Conservation (phyloP, 2,888 invertebrate species). For the Acronicta psi region DNA sequence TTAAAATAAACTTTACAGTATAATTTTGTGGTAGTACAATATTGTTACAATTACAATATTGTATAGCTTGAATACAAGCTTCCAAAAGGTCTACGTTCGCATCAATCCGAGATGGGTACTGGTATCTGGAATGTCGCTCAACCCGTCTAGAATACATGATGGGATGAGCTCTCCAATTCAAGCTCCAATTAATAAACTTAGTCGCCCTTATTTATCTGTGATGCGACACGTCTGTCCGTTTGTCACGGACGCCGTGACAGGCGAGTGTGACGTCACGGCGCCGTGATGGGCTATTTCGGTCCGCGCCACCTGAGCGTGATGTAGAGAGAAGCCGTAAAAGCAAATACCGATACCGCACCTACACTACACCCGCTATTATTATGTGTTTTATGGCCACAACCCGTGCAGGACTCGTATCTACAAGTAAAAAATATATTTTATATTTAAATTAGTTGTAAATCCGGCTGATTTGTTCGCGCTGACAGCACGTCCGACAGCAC, state of each 20-base stretch:
- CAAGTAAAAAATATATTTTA: background rate
- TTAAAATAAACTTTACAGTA: too few relatives aligned
- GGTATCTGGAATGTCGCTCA: too few relatives aligned
- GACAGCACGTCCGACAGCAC: background rate
- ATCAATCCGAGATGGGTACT: too few relatives aligned
- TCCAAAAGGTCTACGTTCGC: too few relatives aligned
- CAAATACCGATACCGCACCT: conserved; percentile 17
- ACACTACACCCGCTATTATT: conserved; percentile 12
- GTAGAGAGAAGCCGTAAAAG: conserved; percentile 29
- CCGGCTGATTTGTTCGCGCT: background rate
- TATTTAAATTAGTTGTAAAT: background rate
- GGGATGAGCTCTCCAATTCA: conserved; percentile 1
- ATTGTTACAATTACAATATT: too few relatives aligned
- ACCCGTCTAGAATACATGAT: too few relatives aligned
- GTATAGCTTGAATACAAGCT: too few relatives aligned
- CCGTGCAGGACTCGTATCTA: conserved; percentile 6
- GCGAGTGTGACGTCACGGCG: conserved; percentile 1
- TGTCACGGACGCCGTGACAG: background rate
- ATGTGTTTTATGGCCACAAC: conserved; percentile 19
- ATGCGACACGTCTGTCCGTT: background rate
- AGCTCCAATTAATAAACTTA: too few relatives aligned
- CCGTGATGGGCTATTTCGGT: conserved; percentile 15
- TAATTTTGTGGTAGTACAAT: too few relatives aligned
- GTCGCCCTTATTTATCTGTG: background rate
- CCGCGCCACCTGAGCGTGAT: conserved; percentile 27